Percentiles rank a stretch among this genome's conserved stretches.
Evolutionary conservation across 2,797 vertebrate species (phyloP).

Genomic region (Caiman crocodilus): DNA sequence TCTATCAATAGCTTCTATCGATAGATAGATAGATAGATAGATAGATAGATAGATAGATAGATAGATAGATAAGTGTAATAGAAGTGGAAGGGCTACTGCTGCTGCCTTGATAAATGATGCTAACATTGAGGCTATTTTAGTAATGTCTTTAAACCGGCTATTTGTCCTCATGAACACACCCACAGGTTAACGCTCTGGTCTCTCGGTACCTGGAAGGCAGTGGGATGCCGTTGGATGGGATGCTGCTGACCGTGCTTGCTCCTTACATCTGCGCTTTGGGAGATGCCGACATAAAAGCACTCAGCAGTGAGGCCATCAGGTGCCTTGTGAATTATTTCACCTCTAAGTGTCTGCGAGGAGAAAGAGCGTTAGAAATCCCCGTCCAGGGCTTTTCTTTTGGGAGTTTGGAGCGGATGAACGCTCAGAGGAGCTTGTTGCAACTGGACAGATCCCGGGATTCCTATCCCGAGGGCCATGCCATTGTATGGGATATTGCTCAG

Average conservation of each 20-base stretch:
- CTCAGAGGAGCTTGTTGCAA: not conserved
- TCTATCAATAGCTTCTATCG: no score
- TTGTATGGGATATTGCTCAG: not conserved
- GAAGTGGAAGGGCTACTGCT: not conserved
- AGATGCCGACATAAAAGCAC: not conserved
- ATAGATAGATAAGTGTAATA: not conserved
- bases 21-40: no score
- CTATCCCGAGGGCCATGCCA: not conserved
- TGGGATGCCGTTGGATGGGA: not conserved
- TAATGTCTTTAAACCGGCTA: no score
- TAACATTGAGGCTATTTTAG: no score
- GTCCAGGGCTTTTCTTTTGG: not conserved
- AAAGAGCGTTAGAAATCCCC: not conserved
- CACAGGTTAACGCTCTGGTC: not conserved
- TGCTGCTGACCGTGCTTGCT: constrained; percentile 4
- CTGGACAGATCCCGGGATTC: not conserved
- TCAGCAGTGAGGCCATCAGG: not conserved
- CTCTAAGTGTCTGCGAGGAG: not conserved
- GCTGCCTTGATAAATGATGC: not conserved
- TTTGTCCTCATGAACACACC: not conserved
- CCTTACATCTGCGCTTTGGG: not conserved
- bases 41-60: no score
- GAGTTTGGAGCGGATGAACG: not conserved
- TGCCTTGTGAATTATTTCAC: not conserved
- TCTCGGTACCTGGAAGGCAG: not conserved